A percentile compares a stretch with the other conserved stretches of the same genome.
Evolutionary conservation across 2,113 vertebrate species (phyloP).

Genomic region (Carollia perspicillata): DNA sequence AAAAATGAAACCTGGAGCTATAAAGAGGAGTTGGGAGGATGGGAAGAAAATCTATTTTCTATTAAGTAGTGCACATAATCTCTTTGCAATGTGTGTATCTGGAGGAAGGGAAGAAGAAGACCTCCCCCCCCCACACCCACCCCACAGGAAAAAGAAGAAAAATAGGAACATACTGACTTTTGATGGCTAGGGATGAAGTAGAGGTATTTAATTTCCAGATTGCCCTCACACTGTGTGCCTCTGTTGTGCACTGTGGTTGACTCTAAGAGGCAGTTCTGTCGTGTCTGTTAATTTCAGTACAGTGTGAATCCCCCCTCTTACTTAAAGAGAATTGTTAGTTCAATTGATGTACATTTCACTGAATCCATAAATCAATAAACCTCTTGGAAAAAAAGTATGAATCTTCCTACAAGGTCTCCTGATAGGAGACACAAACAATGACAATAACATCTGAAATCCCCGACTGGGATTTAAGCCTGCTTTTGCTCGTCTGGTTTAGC

Average conservation of each 20-base stretch:
- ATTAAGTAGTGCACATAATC: constrained; percentile 24
- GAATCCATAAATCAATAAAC: constrained; percentile 64
- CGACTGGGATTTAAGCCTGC: constrained; percentile 53
- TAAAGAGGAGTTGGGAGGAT: constrained; percentile 14
- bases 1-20: constrained; percentile 40
- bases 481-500: constrained; percentile 56
- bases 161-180: neutral
- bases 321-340: constrained; percentile 64
- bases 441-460: constrained; percentile 65
- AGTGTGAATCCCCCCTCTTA: neutral
- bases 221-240: constrained; percentile 38
- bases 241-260: constrained; percentile 29
- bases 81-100: constrained; percentile 49
- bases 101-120: neutral
- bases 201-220: constrained; percentile 27
- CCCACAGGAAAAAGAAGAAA: neutral
- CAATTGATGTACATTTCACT: constrained; percentile 60
- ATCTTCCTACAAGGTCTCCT: constrained; percentile 53
- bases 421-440: constrained; percentile 53
- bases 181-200: constrained; percentile 34
- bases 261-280: neutral
- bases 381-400: constrained; percentile 67
- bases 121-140: neutral
- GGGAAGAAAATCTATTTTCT: constrained; percentile 53
- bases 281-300: constrained; percentile 53